A percentile compares a stretch with the other conserved stretches of the same genome.
Conservation (phyloP, 2,797 vertebrate genomes). For the Tapirus indicus region DNA sequence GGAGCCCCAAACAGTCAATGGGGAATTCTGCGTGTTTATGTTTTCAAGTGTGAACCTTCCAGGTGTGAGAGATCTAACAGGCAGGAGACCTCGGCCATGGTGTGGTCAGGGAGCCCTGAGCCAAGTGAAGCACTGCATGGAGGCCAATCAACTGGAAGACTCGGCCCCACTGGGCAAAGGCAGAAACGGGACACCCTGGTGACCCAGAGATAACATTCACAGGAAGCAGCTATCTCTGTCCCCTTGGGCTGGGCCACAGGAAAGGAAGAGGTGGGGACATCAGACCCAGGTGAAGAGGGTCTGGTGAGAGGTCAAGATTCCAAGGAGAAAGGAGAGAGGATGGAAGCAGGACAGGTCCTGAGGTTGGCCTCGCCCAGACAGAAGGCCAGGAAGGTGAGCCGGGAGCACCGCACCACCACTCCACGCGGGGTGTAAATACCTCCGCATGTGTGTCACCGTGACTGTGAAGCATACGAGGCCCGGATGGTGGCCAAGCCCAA, state of each 20-base stretch:
- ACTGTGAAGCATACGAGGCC: no score
- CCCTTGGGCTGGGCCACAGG: background rate
- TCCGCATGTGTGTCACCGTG: no score
- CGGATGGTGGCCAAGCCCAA: background rate
- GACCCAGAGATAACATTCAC: background rate
- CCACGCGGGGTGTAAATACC: background rate
- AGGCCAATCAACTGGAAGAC: background rate
- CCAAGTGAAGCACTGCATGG: background rate
- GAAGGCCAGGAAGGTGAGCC: background rate
- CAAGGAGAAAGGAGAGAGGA: background rate
- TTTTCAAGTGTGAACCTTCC: background rate
- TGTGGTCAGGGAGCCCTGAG: background rate
- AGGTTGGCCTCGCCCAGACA: background rate
- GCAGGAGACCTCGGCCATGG: background rate
- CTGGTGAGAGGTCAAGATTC: background rate
- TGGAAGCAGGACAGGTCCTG: background rate
- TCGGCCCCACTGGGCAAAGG: background rate
- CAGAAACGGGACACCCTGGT: background rate
- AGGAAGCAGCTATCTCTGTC: background rate
- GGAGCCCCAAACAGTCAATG: background rate
- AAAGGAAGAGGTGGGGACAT: background rate
- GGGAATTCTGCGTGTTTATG: background rate
- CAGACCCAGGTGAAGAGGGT: background rate
- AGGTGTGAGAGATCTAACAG: no score
- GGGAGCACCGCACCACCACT: rapidly evolving